phyloP scores from a whole-genome alignment of 2,797 vertebrate genomes.

The Tapera naevia region DNA sequence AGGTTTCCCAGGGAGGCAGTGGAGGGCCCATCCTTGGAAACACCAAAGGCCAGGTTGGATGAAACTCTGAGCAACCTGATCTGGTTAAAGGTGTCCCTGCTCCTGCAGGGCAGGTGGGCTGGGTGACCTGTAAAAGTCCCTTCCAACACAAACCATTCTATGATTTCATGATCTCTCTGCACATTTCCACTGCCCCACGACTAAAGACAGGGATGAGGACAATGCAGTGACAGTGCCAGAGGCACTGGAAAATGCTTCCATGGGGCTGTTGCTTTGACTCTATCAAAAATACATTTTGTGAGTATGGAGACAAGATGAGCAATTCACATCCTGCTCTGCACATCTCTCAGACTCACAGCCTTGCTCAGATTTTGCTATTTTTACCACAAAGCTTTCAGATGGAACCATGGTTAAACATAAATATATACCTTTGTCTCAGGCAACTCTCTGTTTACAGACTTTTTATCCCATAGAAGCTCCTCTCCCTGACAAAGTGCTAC shows the following conservation, averaged over 20 bases:
- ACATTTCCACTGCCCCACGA: rapidly evolving
- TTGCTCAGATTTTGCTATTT: slow-evolving; percentile 18
- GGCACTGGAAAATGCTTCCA: background rate
- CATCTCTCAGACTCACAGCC: background rate
- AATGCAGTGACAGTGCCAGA: background rate
- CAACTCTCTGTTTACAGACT: background rate
- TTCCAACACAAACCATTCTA: no score
- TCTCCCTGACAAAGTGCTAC: background rate
- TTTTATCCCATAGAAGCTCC: background rate
- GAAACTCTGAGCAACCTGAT: no score
- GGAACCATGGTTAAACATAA: background rate
- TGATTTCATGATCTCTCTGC: background rate
- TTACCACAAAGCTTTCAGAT: background rate
- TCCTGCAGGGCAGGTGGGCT: no score
- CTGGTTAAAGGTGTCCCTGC: no score
- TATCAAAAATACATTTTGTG: background rate
- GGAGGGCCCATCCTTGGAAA: no score
- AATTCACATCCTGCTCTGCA: background rate
- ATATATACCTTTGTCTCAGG: background rate
- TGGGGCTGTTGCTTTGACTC: background rate
- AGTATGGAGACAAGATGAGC: background rate
- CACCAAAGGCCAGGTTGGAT: no score
- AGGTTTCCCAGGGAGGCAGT: no score
- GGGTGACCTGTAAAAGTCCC: no score
- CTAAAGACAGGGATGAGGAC: background rate